Base-by-base conservation (phyloP, 2,797 vertebrate genomes). In the Propithecus perrieri region DNA sequence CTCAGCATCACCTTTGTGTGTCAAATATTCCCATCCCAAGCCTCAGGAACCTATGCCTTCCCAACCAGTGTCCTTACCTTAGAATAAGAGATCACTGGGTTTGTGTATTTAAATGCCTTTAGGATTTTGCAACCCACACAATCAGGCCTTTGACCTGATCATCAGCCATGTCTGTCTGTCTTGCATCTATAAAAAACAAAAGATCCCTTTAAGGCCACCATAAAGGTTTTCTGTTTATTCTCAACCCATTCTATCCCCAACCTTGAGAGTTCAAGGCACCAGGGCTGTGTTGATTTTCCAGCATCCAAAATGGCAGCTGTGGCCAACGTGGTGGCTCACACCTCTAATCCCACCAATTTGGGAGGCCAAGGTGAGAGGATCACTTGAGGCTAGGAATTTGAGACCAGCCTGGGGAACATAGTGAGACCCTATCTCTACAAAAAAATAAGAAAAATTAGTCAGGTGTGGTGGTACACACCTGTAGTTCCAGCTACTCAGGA, bases 121-220 rank as follows among this genome's bases (percentile, higher is more conserved):
- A 59, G 35, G 69, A 46, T 86, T 65, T 69, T 67, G 69, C 72
- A 78, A 33, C 90, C 80, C 75, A 24, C 1, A 89, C 10, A 30
- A n/a, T 48, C 72, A 85, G 53, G 30, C 89, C 57, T 72, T 48
- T 33, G 92, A 43, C 78, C 94, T 95, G 72, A 81, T 20, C 84
- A 61, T 35, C 92, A 69, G 84, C 84, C 74, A 43, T 50, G 43
- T 28, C 59, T 91, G 11, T 89, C 41, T 91, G 26, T 89, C 67
- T 57, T 59, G 57, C 35, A 95, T 93, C 95, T 96, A 96, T 50
- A 89, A 95, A 53, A 97, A 65, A 93, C 17, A 92, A 96, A 28
- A 96, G 74, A 92, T 43, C 55, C 90, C 75, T 89, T 85, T 86
- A 43, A 95, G 33, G 50, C 90, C 17, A 57, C 55, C 41, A 5